Percentiles rank a stretch among this genome's conserved stretches.
Evolutionary conservation across 2,888 invertebrate genomes (phyloP).

Genomic region (Drosophila emarginata): DNA sequence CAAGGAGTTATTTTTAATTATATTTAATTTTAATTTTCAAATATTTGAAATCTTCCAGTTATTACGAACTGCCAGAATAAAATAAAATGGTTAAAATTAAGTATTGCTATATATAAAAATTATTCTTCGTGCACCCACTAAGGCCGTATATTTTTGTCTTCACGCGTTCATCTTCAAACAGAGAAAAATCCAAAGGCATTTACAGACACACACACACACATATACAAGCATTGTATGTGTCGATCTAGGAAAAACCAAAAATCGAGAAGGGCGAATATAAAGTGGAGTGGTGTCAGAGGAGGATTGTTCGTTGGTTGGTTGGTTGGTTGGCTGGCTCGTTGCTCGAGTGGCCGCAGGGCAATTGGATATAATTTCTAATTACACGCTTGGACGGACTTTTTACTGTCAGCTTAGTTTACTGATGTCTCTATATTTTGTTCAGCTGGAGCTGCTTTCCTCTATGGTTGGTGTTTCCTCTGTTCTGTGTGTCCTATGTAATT

Average conservation of each 20-base stretch:
- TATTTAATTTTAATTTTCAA: background rate
- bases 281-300: conserved; percentile 6
- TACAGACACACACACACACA: conserved; percentile 19
- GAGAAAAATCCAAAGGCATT: conserved; percentile 31
- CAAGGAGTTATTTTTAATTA: too few relatives aligned
- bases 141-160: background rate
- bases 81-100: too few relatives aligned
- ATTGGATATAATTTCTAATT: conserved; percentile 82
- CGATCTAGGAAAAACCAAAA: conserved; percentile 75
- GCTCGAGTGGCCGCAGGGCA: conserved; percentile 79
- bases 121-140: background rate
- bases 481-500: conserved; percentile 62
- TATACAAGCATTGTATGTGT: conserved; percentile 60
- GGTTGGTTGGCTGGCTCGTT: conserved; percentile 48
- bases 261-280: conserved; percentile 46
- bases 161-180: conserved; percentile 32
- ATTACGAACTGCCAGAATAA: too few relatives aligned
- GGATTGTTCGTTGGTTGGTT: background rate
- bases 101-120: too few relatives aligned
- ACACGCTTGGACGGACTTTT: conserved; percentile 80
- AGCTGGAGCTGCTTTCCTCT: conserved; percentile 4
- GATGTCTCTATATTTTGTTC: conserved; percentile 70
- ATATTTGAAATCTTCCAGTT: background rate
- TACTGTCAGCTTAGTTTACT: conserved; percentile 78
- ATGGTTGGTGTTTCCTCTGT: conserved; percentile 24